Evolutionary conservation across 2,888 invertebrate species (phyloP).

Genomic region (Dryobotodes eremita): DNA sequence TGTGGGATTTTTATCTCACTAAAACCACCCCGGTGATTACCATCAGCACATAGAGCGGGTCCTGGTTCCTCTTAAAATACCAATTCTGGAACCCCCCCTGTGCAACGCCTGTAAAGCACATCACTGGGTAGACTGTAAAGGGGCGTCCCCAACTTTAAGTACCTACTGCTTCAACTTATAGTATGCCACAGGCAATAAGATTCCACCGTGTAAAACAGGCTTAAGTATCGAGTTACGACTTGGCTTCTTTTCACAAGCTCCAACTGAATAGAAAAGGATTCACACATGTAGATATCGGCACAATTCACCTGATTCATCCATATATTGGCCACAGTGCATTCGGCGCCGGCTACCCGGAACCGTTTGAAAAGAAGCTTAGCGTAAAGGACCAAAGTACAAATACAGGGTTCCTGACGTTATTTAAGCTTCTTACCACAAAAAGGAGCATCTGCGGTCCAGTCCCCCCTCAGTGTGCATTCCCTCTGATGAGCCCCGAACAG

Average conservation of each 20-base stretch:
- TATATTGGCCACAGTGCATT: not conserved
- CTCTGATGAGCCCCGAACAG: constrained; percentile 94
- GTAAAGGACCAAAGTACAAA: not conserved
- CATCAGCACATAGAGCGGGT: too few species aligned
- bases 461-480: constrained; percentile 93
- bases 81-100: too few species aligned
- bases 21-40: too few species aligned
- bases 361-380: not conserved
- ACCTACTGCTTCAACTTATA: not conserved
- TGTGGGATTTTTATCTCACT: too few species aligned
- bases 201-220: not conserved
- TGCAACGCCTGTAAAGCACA: too few species aligned
- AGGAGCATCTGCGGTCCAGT: constrained; percentile 95
- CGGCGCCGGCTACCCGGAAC: too few species aligned
- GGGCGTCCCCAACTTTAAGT: not conserved
- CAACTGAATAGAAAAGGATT: not conserved
- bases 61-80: too few species aligned
- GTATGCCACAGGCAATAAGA: too few species aligned
- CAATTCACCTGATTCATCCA: not conserved
- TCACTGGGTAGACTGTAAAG: too few species aligned
- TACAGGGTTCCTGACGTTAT: not conserved
- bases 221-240: not conserved
- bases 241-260: not conserved
- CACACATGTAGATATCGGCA: not conserved
- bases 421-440: constrained; percentile 93